phyloP scores from a whole-genome alignment of 1,140 invertebrate genomes.

The Bombus pyrosoma region DNA sequence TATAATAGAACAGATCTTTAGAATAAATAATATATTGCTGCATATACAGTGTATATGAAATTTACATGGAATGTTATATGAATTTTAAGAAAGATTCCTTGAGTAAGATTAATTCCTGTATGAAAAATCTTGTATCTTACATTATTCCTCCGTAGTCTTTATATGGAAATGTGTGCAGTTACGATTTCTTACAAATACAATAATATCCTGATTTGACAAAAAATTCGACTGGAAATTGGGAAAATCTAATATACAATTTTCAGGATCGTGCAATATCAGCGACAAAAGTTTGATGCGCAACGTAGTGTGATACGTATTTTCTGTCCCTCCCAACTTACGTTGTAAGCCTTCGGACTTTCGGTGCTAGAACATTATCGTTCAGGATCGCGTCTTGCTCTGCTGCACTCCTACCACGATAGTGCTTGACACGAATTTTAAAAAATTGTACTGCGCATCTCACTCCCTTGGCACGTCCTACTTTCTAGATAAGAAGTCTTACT shows the following conservation, averaged over 20 bases:
- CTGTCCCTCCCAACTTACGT: conserved; percentile 6
- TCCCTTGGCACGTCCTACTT: conserved; percentile 42
- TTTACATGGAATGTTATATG: too few species aligned
- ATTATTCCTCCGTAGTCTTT: too few species aligned
- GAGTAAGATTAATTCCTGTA: too few species aligned
- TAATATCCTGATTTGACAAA: neutral
- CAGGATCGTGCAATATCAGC: neutral
- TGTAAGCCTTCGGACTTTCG: conserved; percentile 24
- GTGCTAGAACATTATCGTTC: conserved; percentile 47
- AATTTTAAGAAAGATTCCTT: too few species aligned
- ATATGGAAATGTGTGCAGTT: too few species aligned
- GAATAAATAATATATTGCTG: neutral
- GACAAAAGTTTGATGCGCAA: conserved; percentile 10
- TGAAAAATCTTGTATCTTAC: too few species aligned
- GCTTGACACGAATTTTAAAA: conserved; percentile 55
- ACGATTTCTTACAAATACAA: too few species aligned
- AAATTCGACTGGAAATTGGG: neutral
- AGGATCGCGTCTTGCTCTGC: conserved; percentile 34
- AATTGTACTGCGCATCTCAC: conserved; percentile 41
- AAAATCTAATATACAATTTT: conserved; percentile 17
- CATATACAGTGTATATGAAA: too few species aligned
- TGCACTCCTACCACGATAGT: conserved; percentile 32
- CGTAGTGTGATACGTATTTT: neutral
- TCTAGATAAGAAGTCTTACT: conserved; percentile 35
- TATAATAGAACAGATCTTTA: too few species aligned